Conservation (phyloP, 2,113 vertebrate genomes). For the Ancistrus triradiatus region DNA sequence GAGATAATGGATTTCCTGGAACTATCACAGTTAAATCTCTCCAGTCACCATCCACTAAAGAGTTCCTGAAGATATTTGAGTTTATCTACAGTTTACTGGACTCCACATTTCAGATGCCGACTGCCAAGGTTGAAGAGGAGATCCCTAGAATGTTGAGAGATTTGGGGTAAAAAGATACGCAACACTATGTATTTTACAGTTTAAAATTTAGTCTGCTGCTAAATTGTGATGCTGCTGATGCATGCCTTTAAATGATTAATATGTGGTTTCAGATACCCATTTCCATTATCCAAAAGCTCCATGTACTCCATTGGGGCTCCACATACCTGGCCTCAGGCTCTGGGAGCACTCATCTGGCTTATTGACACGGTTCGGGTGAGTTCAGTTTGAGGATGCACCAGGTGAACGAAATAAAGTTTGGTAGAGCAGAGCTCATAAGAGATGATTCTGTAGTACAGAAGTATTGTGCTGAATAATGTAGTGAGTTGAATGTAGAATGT, state of each 20-base stretch:
- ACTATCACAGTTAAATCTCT: slow-evolving; percentile 81
- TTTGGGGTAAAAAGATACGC: slow-evolving; percentile 72
- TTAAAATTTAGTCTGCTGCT: too few species aligned
- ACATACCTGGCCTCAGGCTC: slow-evolving; percentile 93
- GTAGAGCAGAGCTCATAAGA: too few species aligned
- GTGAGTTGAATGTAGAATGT: too few species aligned
- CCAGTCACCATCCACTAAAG: slow-evolving; percentile 89
- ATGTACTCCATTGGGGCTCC: slow-evolving; percentile 97
- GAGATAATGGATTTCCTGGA: slow-evolving; percentile 76
- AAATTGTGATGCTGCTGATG: too few species aligned
- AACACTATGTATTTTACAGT: too few species aligned
- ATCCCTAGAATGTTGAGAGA: slow-evolving; percentile 85
- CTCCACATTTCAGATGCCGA: slow-evolving; percentile 81
- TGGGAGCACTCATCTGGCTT: slow-evolving; percentile 88
- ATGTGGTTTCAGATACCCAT: slow-evolving; percentile 79
- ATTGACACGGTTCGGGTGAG: slow-evolving; percentile 87
- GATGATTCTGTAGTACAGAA: too few species aligned
- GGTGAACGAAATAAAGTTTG: background rate
- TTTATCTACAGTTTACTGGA: slow-evolving; percentile 86
- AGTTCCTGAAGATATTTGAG: slow-evolving; percentile 91
- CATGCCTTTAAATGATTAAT: background rate
- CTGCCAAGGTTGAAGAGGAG: slow-evolving; percentile 91
- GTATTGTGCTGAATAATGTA: too few species aligned
- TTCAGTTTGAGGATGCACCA: background rate
- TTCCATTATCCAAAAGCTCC: slow-evolving; percentile 88